Evolutionary conservation across 2,113 vertebrate genomes (phyloP), one percentile per base, ranked within the genome.

Genomic region (Todiramphus saurophagus): DNA sequence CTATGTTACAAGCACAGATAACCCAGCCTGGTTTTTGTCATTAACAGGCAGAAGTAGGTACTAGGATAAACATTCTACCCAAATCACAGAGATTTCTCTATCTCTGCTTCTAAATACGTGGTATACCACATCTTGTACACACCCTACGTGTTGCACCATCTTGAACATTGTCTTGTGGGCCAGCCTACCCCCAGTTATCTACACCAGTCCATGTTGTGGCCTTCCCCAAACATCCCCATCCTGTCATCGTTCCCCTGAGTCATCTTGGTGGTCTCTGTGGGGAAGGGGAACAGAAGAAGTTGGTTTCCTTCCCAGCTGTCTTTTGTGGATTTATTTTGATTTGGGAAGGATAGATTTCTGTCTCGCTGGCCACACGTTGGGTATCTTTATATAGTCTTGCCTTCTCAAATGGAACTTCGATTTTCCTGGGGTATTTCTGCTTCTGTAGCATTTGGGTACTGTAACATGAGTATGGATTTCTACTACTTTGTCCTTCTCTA

Each of bases 191-290:
- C 9, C 3, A 53, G 5, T 1, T 78, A 50, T 39, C 31, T 37
- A 16, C 23, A 24, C 4, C 35, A 39, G 20, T 35, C 39, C 7
- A 0, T 44, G 5, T 27, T 5, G 0, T 67, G 88, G 24, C 78
- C 85, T 88, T 76, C 66, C 43, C 63, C 28, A 59, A n/a, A 44
- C 35, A 28, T 63, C 27, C 51, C 35, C 41, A 28, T 62, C 23
- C 44, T 58, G 31, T 78, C 69, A 10, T 10, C 5, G 0, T 56
- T 70, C 18, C 18, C 31, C 33, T 28, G 43, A 64, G 19, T 25
- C 16, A 51, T 37, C 46, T n/a, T 63, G 20, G 16, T 46, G 37
- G 51, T 37, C 16, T 35, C 31, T 60, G 31, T 28, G 11, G 15
- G 14, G 18, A 78, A 67, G 24, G 24, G 20, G 12, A 70, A 31